Evolutionary conservation across 2,797 vertebrate genomes (phyloP), one percentile per base, ranked within the genome.

Genomic region (Valencia hispanica): DNA sequence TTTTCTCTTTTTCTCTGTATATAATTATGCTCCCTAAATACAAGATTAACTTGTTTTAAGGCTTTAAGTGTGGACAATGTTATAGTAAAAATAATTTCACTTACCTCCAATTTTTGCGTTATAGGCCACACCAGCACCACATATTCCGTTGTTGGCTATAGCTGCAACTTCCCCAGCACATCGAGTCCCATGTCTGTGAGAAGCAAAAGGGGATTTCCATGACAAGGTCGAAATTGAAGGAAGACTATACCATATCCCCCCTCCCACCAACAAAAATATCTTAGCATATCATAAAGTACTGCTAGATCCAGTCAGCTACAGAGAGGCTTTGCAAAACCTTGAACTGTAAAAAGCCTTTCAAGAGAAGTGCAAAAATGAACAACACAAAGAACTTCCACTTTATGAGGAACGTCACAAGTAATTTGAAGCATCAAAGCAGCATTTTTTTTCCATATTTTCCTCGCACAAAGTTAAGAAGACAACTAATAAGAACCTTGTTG

Each of bases 121-220:
- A 89, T 96, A 98, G 0, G 98, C 98, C 87, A 99, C 96, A 0
- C 98, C 98, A 0, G 98, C 97, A 0, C 98, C 98, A 1, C 98
- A 99, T 87, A 99, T 96, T 0, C 96, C 97, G 0, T 99, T 99
- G 95, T 97, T 97, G 39, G 97, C 97, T 74, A 96, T 95, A 0
- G 97, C 98, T 0, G 98, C 97, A 30, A 99, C 98, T 79, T 99
- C 98, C 2, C 98, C 98, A 0, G 98, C 98, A 72, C 98, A 99
- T 39, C 98, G 97, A 0, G 98, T 99, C 53, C 98, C 98, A 0
- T 99, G 98, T 81, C 98, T 99, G 83, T 0, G 59, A 76, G 73
- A 59, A 87, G 20, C 83, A 70, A 83, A 73, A 59, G 25, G 12
- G 5, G 39, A 17, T 55, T 39, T 73, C 61, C 45, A 69, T 79